Conservation (phyloP, 37 sponge, comb jelly and placozoan genomes). For the Sycon ciliatum region DNA sequence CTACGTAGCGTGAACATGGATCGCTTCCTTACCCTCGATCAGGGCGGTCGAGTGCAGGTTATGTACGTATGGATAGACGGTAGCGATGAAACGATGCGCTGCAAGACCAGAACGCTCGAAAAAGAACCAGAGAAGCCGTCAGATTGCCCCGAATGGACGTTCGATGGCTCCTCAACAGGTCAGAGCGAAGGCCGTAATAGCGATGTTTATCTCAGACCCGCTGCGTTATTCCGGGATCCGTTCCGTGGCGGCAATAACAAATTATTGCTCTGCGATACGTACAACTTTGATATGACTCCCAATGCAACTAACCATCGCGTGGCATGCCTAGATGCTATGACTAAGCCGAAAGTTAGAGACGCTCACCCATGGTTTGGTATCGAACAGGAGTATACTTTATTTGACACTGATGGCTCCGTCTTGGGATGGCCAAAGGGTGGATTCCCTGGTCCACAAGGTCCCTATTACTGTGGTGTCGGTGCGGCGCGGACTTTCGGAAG, state of each 20-base stretch:
- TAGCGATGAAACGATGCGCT: conserved; percentile 54
- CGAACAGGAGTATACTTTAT: conserved; percentile 86
- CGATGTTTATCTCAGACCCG: conserved; percentile 79
- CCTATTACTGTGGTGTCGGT: conserved; percentile 86
- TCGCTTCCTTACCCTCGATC: conserved; percentile 39
- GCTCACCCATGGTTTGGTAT: conserved; percentile 89
- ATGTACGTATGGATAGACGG: conserved; percentile 98
- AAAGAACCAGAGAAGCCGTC: conserved; percentile 29
- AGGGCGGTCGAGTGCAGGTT: conserved; percentile 56
- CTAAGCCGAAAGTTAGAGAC: conserved; percentile 31
- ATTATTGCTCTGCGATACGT: conserved; percentile 74
- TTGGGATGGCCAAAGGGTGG: conserved; percentile 89
- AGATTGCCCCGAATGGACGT: conserved; percentile 85
- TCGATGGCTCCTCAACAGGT: conserved; percentile 85
- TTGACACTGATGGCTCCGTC: conserved; percentile 57
- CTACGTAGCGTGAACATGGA: not conserved
- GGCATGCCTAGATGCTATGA: conserved; percentile 52
- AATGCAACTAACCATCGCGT: conserved; percentile 42
- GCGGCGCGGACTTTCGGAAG: conserved; percentile 16
- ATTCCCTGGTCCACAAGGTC: conserved; percentile 89
- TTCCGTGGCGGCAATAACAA: conserved; percentile 55
- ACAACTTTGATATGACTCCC: conserved; percentile 40
- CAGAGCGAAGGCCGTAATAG: conserved; percentile 73
- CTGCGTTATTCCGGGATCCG: conserved; percentile 59
- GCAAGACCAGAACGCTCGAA: conserved; percentile 75